Base-by-base conservation (phyloP, 1,140 invertebrate genomes). In the Lasioglossum baleicum region DNA sequence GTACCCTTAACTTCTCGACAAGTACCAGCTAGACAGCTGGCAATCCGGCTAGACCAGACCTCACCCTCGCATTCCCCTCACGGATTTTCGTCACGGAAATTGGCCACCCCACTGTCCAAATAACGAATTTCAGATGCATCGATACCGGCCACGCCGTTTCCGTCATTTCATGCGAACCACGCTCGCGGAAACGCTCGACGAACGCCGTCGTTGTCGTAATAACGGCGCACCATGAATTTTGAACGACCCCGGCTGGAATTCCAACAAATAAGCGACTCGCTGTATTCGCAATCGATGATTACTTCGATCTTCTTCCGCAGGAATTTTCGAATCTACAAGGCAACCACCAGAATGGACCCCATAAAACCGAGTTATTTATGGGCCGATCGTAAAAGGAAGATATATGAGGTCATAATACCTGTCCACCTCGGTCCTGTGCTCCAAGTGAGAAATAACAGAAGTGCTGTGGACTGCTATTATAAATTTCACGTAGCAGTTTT, bases 21-120 rank as follows among this genome's bases (percentile, higher is more conserved):
- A 22, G 17, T 44, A 80, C 10, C 35, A 75, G 26, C 72, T 68
- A 26, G 35, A 60, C 83, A 84, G 70, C 82, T 83, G 65, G 65
- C 48, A 22, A 56, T 0, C n/a, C 40, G 7, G 0, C n/a, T 40
- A 22, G 22, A 22, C 13, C 40, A 17, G 26, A 31, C 35, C 56
- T 44, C 67, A 66, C 51, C 22, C 56, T 63, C 22, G 42, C 48
- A 17, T 4, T n/a, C 42, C 48, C n/a, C 10, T n/a, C 42, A 2
- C 22, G 65, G 71, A 83, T 84, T 63, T 40, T 44, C 66, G 72
- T 75, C 77, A 83, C 63, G 77, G 67, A 83, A 83, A 51, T 74
- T 69, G 61, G 61, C 63, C 53, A 80, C 72, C 82, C 76, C n/a
- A 13, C 17, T 17, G 56, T 58, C 56, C 56, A 20, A 35, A 11